Percentiles rank a stretch among this genome's conserved stretches.
Evolutionary conservation across 2,888 invertebrate genomes (phyloP).

Genomic region (Eumerus sabulonum): DNA sequence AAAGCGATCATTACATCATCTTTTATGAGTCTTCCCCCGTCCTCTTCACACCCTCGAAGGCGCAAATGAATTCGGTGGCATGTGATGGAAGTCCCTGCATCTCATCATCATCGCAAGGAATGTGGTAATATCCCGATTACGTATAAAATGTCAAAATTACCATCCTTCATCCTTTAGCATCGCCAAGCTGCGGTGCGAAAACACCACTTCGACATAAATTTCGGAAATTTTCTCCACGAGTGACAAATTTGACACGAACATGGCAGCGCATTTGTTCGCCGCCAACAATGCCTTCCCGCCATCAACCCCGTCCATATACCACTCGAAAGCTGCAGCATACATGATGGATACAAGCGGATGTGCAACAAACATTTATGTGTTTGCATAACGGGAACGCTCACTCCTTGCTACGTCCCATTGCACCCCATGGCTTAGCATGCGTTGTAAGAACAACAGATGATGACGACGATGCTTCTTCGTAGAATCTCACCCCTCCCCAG

Average conservation of each 20-base stretch:
- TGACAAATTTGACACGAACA: conserved; percentile 64
- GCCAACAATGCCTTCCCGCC: conserved; percentile 14
- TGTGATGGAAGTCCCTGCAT: conserved; percentile 2
- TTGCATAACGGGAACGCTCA: conserved; percentile 55
- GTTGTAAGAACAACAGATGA: conserved; percentile 20
- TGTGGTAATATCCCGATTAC: conserved; percentile 19
- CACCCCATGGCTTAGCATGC: not conserved
- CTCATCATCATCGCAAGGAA: not conserved
- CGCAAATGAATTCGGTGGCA: not conserved
- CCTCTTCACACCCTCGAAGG: too few species aligned
- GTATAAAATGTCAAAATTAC: conserved; percentile 54
- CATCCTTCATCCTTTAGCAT: conserved; percentile 38
- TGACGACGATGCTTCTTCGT: conserved; percentile 15
- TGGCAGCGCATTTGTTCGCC: conserved; percentile 49
- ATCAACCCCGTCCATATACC: conserved; percentile 5
- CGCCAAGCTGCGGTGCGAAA: not conserved
- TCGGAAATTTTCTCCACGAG: conserved; percentile 44
- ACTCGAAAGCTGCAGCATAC: conserved; percentile 19
- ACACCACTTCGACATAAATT: conserved; percentile 43
- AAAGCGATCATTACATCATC: too few species aligned
- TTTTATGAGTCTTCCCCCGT: too few species aligned
- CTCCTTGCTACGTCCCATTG: not conserved
- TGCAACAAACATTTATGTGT: conserved; percentile 52
- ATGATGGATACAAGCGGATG: conserved; percentile 26
- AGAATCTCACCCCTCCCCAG: conserved; percentile 25